These are phyloP conservation scores for Cydia amplana DNA, from an alignment of 1,140 invertebrate species.

Conservation along the genomic window DNA sequence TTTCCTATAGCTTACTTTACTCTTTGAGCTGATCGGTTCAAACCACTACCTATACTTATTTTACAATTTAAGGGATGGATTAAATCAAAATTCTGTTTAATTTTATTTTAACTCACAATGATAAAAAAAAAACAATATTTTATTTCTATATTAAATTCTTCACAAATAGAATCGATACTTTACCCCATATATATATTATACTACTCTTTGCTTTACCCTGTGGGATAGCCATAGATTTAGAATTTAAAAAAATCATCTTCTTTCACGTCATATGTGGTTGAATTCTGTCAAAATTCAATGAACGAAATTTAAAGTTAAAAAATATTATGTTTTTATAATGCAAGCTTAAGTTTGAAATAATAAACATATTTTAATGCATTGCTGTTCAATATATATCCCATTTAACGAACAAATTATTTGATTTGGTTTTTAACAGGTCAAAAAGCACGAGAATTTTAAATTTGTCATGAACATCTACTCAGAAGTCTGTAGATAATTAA, in stretches of 20 bases:
- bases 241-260: not conserved
- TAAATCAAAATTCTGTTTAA: too few relatives aligned
- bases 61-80: too few relatives aligned
- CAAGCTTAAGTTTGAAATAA: not conserved
- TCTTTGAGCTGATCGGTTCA: too few relatives aligned
- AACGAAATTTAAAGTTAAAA: not conserved
- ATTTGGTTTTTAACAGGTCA: too few relatives aligned
- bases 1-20: too few relatives aligned
- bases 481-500: not conserved
- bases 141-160: not conserved
- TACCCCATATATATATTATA: too few relatives aligned
- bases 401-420: too few relatives aligned
- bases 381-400: too few relatives aligned
- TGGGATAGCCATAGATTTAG: not conserved
- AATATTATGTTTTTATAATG: not conserved
- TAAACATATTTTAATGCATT: not conserved
- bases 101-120: too few relatives aligned
- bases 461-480: not conserved
- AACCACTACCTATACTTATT: too few relatives aligned
- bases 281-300: not conserved
- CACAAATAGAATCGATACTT: not conserved
- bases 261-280: not conserved
- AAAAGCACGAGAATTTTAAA: not conserved
- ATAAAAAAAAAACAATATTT: not conserved
- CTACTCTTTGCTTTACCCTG: too few relatives aligned